Percentiles rank a stretch among this genome's conserved stretches.
Evolutionary conservation across 2,113 vertebrate species (phyloP).

Genomic region (Pelecanoides urinatrix): DNA sequence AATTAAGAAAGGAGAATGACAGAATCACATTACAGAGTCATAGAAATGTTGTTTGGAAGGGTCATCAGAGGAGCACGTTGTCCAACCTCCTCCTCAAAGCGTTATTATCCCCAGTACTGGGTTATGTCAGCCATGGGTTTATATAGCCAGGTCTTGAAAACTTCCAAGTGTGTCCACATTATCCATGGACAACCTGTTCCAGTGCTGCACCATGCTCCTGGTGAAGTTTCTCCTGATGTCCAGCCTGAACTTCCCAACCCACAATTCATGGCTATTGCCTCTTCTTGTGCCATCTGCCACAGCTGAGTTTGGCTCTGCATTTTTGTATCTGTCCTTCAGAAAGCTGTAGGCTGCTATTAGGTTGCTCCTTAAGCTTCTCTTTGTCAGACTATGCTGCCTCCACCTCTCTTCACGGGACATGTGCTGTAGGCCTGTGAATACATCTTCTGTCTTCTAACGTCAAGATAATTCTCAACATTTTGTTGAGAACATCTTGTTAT

Average conservation of each 20-base stretch:
- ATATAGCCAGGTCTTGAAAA: background rate
- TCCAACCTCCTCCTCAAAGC: background rate
- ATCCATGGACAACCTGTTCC: background rate
- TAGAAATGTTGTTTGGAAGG: background rate
- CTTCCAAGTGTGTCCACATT: background rate
- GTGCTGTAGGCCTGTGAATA: background rate
- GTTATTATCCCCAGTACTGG: background rate
- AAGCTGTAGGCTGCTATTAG: background rate
- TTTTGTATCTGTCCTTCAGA: background rate
- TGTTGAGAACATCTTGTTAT: background rate
- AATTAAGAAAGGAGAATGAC: background rate
- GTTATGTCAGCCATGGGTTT: background rate
- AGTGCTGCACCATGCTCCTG: background rate
- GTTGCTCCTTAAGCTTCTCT: background rate
- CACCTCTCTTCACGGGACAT: background rate
- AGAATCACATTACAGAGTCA: background rate
- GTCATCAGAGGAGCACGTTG: fast-evolving
- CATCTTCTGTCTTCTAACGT: background rate
- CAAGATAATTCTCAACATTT: background rate
- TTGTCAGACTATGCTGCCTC: background rate
- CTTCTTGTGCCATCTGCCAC: background rate
- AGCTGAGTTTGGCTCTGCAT: background rate
- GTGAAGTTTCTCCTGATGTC: background rate
- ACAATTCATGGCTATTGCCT: background rate
- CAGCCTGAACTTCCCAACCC: background rate